Evolutionary conservation across 2,797 vertebrate species (phyloP), one percentile per base, ranked within the genome.

Genomic region (Enteromius mattozi): DNA sequence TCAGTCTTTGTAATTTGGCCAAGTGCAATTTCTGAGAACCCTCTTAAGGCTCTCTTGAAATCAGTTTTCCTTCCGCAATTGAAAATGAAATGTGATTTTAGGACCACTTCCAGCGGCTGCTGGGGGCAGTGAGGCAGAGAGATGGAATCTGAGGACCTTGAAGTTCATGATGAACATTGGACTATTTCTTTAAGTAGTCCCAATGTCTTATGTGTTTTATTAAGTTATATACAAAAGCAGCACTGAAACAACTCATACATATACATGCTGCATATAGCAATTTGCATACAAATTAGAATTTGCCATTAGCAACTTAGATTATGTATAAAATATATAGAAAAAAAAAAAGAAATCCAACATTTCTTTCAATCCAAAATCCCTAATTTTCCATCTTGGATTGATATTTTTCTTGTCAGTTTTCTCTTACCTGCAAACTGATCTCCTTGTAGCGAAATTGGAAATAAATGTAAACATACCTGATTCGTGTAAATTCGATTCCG

Each of bases 31-130:
- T 83, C 82, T 78, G 47, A 69, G 82, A 69, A 77, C 6, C 17
- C 61, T 83, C 82, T 83, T 47, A 83, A 33, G 13, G 45, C 37
- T 21, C 74, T 27, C 37, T 70, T 35, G 37, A 51, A 84, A 45
- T 33, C 65, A 6, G 24, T 49, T 78, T 78, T 61, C 82, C 47
- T 70, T 45, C 24, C 0, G 0, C 40, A 74, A 47, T n/a, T 83
- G 82, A n/a, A 69, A 56, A 78, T 61, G 37, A 77, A 69, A 59
- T 84, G 49, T 84, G 82, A 84, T 78, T 84, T 84, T 45, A 45
- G 49, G 63, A 61, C 16, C 49, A 35, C 47, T 70, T 84, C 49
- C 74, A 78, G 74, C 1, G 12, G 17, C 82, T 82, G 70, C 69
- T 24, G 70, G 80, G 49, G 51, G 37, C 37, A 19, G 37, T 47